Evolutionary conservation across 1,140 invertebrate genomes (phyloP).

Genomic region (Thaumatotibia leucotreta): DNA sequence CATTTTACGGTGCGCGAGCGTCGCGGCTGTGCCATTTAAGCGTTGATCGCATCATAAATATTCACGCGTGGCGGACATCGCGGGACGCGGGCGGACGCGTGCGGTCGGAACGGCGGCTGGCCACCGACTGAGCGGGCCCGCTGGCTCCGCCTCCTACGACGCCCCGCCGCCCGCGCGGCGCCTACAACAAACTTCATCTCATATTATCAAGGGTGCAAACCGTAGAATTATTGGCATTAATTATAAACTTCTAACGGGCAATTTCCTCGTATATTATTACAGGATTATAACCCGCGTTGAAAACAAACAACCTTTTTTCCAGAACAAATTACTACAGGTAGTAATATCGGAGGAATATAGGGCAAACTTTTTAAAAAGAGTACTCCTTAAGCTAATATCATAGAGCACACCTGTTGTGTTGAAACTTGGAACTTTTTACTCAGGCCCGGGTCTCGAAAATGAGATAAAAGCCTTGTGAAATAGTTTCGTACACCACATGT

Average conservation of each 20-base stretch:
- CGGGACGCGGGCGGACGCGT: constrained; percentile 58
- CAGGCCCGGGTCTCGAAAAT: constrained; percentile 47
- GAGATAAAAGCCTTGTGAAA: constrained; percentile 71
- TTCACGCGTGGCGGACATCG: constrained; percentile 63
- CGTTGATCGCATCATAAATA: constrained; percentile 68
- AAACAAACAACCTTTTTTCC: background rate
- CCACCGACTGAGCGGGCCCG: constrained; percentile 65
- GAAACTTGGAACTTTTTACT: constrained; percentile 69
- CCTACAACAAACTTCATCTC: constrained; percentile 68
- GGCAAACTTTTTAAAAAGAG: constrained; percentile 20
- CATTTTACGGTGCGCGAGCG: constrained; percentile 61
- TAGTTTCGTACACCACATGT: constrained; percentile 71
- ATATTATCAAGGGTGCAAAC: constrained; percentile 68
- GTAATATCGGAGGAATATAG: constrained; percentile 14
- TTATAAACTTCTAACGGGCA: constrained; percentile 39
- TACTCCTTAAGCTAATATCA: constrained; percentile 51
- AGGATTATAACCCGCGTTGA: background rate
- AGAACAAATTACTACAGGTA: background rate
- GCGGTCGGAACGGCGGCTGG: constrained; percentile 51
- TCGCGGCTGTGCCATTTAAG: constrained; percentile 67
- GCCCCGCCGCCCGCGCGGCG: constrained; percentile 52
- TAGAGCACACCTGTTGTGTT: constrained; percentile 69
- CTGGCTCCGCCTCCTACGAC: constrained; percentile 61
- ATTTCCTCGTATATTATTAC: constrained; percentile 18
- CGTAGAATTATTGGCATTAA: constrained; percentile 58